These are phyloP conservation scores for Platichthys flesus DNA, from an alignment of 2,113 vertebrate genomes.

Conservation along the genomic window DNA sequence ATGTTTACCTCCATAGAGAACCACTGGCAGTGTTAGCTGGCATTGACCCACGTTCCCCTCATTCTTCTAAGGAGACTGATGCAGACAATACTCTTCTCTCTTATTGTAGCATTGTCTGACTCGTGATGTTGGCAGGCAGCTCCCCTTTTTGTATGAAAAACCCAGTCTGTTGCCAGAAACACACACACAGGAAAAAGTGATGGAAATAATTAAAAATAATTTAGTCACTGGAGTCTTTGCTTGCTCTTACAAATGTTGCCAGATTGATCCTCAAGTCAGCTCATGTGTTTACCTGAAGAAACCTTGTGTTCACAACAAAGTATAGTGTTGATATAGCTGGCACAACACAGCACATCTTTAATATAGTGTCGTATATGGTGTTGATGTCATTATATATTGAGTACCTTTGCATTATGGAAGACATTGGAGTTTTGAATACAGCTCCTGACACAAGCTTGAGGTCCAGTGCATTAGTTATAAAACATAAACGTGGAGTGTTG, in stretches of 20 bases:
- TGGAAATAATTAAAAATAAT: slow-evolving; percentile 2
- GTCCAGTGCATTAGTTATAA: not conserved
- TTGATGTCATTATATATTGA: not conserved
- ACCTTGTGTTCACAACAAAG: slow-evolving; percentile 6
- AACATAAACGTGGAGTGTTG: not conserved
- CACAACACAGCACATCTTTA: not conserved
- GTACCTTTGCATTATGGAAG: not conserved
- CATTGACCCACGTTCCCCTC: slow-evolving; percentile 51
- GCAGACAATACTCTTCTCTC: slow-evolving; percentile 18
- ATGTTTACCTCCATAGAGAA: slow-evolving; percentile 16
- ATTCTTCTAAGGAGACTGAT: slow-evolving; percentile 8
- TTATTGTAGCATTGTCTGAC: slow-evolving; percentile 31
- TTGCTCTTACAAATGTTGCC: slow-evolving; percentile 18
- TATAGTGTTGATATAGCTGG: not conserved
- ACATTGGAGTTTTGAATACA: not conserved
- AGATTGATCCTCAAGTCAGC: slow-evolving; percentile 26
- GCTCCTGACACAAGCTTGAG: not conserved
- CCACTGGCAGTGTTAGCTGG: not conserved
- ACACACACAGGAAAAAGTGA: slow-evolving; percentile 3
- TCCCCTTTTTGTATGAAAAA: slow-evolving; percentile 23
- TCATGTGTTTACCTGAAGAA: slow-evolving; percentile 19
- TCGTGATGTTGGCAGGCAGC: slow-evolving; percentile 12
- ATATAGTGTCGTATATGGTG: not conserved
- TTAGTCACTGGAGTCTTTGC: not conserved
- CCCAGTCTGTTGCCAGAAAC: slow-evolving; percentile 12